Percentiles rank a stretch among this genome's conserved stretches.
These are phyloP conservation scores for Dromococcyx pavoninus DNA, from an alignment of 2,797 vertebrate species.

Conservation along the genomic window DNA sequence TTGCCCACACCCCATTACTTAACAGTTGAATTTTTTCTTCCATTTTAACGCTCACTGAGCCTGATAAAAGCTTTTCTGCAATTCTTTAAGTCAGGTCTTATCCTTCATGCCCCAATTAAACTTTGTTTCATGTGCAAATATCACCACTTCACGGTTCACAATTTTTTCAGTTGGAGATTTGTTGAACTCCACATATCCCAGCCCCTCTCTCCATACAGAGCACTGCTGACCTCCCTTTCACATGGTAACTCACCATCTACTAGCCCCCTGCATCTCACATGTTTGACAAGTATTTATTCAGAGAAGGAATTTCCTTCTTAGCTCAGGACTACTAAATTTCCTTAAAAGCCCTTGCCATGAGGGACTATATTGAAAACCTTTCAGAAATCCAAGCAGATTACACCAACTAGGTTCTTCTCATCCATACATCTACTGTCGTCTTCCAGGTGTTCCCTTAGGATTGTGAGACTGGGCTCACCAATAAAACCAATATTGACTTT, in stretches of 20 bases:
- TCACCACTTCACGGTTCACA: background rate
- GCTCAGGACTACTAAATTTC: background rate
- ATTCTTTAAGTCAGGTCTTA: background rate
- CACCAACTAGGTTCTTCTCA: background rate
- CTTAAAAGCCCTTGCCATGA: background rate
- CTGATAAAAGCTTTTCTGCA: background rate
- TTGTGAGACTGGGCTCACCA: background rate
- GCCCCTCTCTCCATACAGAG: background rate
- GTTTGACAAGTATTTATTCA: background rate
- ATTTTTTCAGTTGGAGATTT: background rate
- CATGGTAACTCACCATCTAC: accelerated
- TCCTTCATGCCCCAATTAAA: background rate
- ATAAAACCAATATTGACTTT: background rate
- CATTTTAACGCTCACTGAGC: background rate
- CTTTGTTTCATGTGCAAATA: background rate
- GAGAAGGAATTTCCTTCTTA: background rate
- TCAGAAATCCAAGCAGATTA: background rate
- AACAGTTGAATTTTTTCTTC: background rate
- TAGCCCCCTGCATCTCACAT: background rate
- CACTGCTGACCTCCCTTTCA: background rate
- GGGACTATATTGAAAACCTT: background rate
- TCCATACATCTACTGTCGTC: background rate
- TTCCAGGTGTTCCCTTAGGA: background rate
- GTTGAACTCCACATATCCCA: background rate
- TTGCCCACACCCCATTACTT: background rate